A percentile compares a stretch with the other conserved stretches of the same genome.
phyloP scores from a whole-genome alignment of 2,113 vertebrate genomes.

The Electrona antarctica region DNA sequence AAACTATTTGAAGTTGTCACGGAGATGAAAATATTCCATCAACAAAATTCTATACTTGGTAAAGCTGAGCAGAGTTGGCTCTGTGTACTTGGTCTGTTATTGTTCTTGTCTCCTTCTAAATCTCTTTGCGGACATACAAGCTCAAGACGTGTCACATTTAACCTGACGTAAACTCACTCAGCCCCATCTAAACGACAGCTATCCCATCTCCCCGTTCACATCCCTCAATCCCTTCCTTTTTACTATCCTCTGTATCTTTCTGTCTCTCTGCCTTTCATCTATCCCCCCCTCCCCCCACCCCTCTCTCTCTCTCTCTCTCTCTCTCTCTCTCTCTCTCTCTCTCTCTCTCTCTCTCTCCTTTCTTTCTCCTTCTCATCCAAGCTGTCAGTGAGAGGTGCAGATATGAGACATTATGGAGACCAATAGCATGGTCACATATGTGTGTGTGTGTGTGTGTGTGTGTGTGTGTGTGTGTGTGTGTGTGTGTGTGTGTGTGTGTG shows the following conservation, averaged over 20 bases:
- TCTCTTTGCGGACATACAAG: too few relatives aligned
- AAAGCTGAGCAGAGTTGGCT: too few relatives aligned
- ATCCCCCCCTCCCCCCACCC: slow-evolving; percentile 13
- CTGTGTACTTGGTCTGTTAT: too few relatives aligned
- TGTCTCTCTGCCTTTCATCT: slow-evolving; percentile 15
- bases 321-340: background rate
- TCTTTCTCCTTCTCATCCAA: background rate
- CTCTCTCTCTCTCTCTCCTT: background rate
- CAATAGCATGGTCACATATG: slow-evolving; percentile 17
- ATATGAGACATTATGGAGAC: slow-evolving; percentile 51
- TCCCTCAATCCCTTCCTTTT: slow-evolving; percentile 36
- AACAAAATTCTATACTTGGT: too few relatives aligned
- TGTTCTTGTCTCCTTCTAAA: too few relatives aligned
- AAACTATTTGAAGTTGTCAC: too few relatives aligned
- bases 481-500: background rate
- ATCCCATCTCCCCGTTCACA: slow-evolving; percentile 3
- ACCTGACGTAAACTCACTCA: too few relatives aligned
- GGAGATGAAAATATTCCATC: too few relatives aligned
- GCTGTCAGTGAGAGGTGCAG: slow-evolving; percentile 34
- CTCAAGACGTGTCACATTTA: too few relatives aligned
- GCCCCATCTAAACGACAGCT: too few relatives aligned
- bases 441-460: background rate
- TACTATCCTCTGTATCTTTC: slow-evolving; percentile 25
- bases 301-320: slow-evolving; percentile 18
- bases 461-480: slow-evolving; percentile 19